Evolutionary conservation across 1,140 invertebrate genomes (phyloP), one percentile per base, ranked within the genome.

Genomic region (Atta colombica): DNA sequence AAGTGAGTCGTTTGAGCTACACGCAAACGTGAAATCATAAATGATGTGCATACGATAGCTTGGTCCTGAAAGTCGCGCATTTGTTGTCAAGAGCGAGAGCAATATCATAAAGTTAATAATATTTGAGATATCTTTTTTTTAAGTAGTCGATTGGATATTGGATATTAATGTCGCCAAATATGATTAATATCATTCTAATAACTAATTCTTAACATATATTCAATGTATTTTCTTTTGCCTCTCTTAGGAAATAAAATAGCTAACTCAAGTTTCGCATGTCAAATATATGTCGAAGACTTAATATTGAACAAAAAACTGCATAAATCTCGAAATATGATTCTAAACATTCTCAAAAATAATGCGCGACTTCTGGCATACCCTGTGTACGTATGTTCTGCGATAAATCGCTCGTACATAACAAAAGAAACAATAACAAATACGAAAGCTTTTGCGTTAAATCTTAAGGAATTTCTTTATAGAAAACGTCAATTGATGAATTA

Each of bases 1-100:
- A 96, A 82, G 80, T 91, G n/a, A 53, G n/a, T 72, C 10, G 3
- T 55, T 53, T 51, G n/a, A 61, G 21, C 12, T 21, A 60, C 18
- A 39, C 16, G 18, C 14, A 21, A 63, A 74, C 6, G 49, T 21
- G 31, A 82, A 74, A n/a, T 82, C 45, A 25, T 16, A 74, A 74
- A 74, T 61, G n/a, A 61, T 74, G 21, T 71, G n/a, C 65, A 21
- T 65, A 60, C 2, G 12, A 49, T 72, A 53, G n/a, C 25, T 51
- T 69, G 45, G 28, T 75, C 16, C 21, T 74, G 28, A 69, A 84
- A 84, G 69, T 75, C 55, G 69, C 45, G 53, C 53, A 10, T 55
- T 31, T 60, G 10, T 31, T 18, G 12, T 4, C 25, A 49, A 61
- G 14, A 61, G 69, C 7, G 3, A 69, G 6, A 6, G 21, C 21